These are phyloP conservation scores for Craterocephalus amniculus DNA, from an alignment of 2,797 vertebrate genomes.

Conservation along the genomic window DNA sequence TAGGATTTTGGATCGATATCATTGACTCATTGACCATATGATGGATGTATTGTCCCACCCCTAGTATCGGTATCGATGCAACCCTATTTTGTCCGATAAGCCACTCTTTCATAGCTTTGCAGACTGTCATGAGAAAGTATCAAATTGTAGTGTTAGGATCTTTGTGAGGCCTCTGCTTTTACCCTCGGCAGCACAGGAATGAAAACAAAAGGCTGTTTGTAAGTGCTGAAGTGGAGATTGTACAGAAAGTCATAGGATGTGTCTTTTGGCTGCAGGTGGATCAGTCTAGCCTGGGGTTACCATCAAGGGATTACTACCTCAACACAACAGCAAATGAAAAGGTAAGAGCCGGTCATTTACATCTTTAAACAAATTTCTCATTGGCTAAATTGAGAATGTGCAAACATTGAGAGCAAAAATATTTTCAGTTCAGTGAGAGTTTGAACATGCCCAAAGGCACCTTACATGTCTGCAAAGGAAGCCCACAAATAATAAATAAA, in stretches of 20 bases:
- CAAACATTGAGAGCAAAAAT: not conserved
- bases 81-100: too few species aligned
- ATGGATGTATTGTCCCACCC: too few species aligned
- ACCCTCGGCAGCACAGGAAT: conserved; percentile 11
- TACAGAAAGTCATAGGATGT: conserved; percentile 30
- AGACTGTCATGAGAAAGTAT: conserved; percentile 6
- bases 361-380: not conserved
- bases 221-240: conserved; percentile 5
- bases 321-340: conserved; percentile 96
- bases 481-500: conserved; percentile 27
- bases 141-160: conserved; percentile 28
- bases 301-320: conserved; percentile 95
- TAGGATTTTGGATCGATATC: too few species aligned
- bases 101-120: conserved; percentile 1
- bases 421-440: not conserved
- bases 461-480: conserved; percentile 8
- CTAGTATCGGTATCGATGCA: too few species aligned
- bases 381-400: not conserved
- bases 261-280: conserved; percentile 85
- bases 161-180: conserved; percentile 4
- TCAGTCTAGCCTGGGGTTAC: conserved; percentile 93
- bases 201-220: conserved; percentile 41
- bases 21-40: too few species aligned
- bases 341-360: conserved; percentile 57
- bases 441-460: conserved; percentile 7